Conservation (phyloP, 2,113 vertebrate genomes). For the Onychostruthus taczanowskii region DNA sequence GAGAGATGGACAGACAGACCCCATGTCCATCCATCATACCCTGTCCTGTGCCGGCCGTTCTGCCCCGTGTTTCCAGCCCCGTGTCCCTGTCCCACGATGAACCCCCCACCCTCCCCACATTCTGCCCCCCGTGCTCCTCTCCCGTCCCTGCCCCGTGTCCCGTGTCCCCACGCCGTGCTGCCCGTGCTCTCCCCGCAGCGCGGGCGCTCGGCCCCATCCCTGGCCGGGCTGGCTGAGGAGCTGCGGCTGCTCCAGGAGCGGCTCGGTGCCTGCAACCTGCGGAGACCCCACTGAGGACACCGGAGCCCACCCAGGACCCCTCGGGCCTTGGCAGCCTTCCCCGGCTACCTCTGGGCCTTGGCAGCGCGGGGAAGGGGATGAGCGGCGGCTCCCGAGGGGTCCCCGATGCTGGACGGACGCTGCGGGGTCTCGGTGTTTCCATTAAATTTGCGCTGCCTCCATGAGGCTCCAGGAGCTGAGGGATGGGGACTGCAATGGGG, state of each 20-base stretch:
- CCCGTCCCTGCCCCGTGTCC: background rate
- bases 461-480: background rate
- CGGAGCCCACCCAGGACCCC: accelerated
- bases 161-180: accelerated
- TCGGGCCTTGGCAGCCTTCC: background rate
- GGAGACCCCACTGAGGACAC: background rate
- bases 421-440: background rate
- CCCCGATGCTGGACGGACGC: accelerated
- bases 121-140: too few species aligned
- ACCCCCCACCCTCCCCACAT: too few species aligned
- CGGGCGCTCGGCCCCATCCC: slow-evolving; percentile 35
- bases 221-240: slow-evolving; percentile 57
- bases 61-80: background rate
- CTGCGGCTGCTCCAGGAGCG: slow-evolving; percentile 66
- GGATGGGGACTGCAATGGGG: background rate
- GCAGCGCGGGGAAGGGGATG: background rate
- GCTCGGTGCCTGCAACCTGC: background rate
- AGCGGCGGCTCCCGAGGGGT: background rate
- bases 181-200: background rate
- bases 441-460: background rate
- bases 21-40: background rate
- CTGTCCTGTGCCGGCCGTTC: background rate
- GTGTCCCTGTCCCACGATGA: background rate
- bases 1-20: background rate
- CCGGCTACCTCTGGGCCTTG: accelerated